Base-by-base conservation (phyloP, 1,140 invertebrate species). In the Sminthurinus signatus region DNA sequence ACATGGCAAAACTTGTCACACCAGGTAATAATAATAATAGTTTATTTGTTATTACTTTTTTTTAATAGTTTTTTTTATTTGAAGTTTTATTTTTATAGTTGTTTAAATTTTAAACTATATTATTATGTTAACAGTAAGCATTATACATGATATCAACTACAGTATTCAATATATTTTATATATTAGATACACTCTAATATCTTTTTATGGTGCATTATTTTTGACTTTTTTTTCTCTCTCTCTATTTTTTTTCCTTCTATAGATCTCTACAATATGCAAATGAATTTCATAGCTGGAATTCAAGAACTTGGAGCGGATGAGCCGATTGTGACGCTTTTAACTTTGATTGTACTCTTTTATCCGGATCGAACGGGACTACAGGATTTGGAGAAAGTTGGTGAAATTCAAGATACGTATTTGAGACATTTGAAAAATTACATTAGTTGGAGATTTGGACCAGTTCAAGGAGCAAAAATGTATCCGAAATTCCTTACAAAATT, bases 381-480 rank as follows among this genome's bases (percentile, higher is more conserved):
- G 12, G 73, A 78, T 27, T 48, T 36, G 14, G 62, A 66, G 0
- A 72, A 74, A 36, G 75, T 81, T 21, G 74, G 73, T 12, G 63
- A 74, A 42, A 75, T 79, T 65, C 80, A 81, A 70, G 80, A 81
- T 55, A 76, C 77, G 44, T 82, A 81, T 69, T 76, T 80, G 2
- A 56, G 76, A n/a, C 71, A 81, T 4, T 72, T 82, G 29, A 72
- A 76, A 57, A 75, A 75, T 21, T 82, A 82, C 70, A 74, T 81
- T 56, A 73, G 75, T 44, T 81, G 79, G 73, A 75, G 77, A 42
- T 79, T 78, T 67, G 77, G 79, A 14, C 56, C 69, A 29, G 65
- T 72, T 29, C 62, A 74, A 19, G 76, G 77, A 21, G 60, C 73
- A 25, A 67, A 73, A 36, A 65, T 81, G 55, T 82, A 78, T 70